Evolutionary conservation across 2,797 vertebrate genomes (phyloP).

Genomic region (Myoxocephalus aenaeus): DNA sequence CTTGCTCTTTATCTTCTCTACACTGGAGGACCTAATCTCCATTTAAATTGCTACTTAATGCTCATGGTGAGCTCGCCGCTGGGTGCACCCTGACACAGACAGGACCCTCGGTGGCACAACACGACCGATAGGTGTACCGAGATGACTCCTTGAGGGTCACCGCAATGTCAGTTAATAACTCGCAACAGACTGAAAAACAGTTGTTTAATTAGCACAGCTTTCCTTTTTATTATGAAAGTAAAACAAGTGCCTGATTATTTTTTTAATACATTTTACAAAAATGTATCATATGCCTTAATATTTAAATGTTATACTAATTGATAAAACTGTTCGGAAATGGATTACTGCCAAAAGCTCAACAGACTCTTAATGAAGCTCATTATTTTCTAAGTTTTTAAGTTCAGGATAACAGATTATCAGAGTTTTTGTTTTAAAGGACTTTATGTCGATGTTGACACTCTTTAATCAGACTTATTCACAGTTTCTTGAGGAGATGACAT

Average conservation of each 20-base stretch:
- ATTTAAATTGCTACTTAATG: slow-evolving; percentile 79
- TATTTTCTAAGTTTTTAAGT: slow-evolving; percentile 17
- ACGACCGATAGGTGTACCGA: slow-evolving; percentile 31
- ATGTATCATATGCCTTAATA: not conserved
- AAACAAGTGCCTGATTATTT: not conserved
- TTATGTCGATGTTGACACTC: slow-evolving; percentile 23
- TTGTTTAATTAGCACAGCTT: slow-evolving; percentile 2
- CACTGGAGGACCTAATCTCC: slow-evolving; percentile 68
- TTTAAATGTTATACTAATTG: not conserved
- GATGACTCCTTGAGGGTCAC: slow-evolving; percentile 34
- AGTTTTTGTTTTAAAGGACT: slow-evolving; percentile 3
- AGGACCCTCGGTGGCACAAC: slow-evolving; percentile 13
- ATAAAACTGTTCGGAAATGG: not conserved
- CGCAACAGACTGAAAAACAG: not conserved
- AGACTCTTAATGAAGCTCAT: not conserved
- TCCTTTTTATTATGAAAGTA: not conserved
- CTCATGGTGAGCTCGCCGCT: slow-evolving; percentile 44
- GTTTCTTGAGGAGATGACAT: slow-evolving; percentile 35
- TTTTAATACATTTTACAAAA: not conserved
- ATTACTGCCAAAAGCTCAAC: not conserved
- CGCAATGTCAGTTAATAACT: slow-evolving; percentile 39
- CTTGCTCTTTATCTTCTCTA: slow-evolving; percentile 38
- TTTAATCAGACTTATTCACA: slow-evolving; percentile 34
- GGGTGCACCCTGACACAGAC: slow-evolving; percentile 50
- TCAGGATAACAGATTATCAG: not conserved